phyloP scores from a whole-genome alignment of 2,888 invertebrate genomes.

The Tachina lurida region DNA sequence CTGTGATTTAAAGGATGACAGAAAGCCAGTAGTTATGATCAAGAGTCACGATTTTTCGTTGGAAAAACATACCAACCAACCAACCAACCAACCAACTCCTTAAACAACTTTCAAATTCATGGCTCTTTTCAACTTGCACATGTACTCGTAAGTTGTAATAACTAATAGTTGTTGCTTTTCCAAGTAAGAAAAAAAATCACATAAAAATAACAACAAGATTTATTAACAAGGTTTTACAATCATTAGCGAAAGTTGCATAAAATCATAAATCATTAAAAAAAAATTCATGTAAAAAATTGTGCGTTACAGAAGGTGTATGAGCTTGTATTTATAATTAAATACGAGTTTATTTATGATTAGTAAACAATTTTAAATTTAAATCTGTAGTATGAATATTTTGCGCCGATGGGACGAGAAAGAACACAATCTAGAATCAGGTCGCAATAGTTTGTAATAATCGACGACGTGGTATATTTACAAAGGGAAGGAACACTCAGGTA shows the following conservation, averaged over 20 bases:
- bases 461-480: too few relatives aligned
- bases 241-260: not conserved
- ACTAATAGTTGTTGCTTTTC: conserved; percentile 47
- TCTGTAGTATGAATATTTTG: too few relatives aligned
- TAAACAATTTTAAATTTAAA: too few relatives aligned
- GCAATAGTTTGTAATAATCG: too few relatives aligned
- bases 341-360: too few relatives aligned
- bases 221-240: conserved; percentile 16
- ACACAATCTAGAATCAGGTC: too few relatives aligned
- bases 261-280: conserved; percentile 19
- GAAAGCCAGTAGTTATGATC: conserved; percentile 50
- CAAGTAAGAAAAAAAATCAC: not conserved
- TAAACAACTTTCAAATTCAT: conserved; percentile 6
- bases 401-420: too few relatives aligned
- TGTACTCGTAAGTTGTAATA: conserved; percentile 26
- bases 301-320: not conserved
- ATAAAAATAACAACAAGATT: conserved; percentile 28
- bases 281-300: not conserved
- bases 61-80: not conserved
- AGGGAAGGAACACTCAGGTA: too few relatives aligned
- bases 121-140: not conserved
- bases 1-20: conserved; percentile 40
- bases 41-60: conserved; percentile 47
- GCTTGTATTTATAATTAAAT: too few relatives aligned
- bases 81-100: not conserved